These are phyloP conservation scores for Pangasius larnaudii DNA, from an alignment of 2,797 vertebrate genomes.

Conservation along the genomic window DNA sequence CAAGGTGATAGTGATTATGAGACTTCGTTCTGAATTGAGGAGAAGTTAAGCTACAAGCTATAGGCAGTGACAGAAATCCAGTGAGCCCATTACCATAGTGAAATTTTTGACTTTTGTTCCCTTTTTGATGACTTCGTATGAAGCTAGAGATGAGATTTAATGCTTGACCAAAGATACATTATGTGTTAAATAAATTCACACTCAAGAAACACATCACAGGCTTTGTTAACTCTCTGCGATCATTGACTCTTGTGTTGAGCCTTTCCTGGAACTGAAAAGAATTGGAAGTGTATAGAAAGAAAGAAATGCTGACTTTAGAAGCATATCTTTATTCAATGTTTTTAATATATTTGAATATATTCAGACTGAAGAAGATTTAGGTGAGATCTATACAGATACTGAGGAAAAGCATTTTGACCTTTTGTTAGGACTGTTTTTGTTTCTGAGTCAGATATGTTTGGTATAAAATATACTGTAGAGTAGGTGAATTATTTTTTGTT, in stretches of 20 bases:
- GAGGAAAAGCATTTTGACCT: background rate
- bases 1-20: constrained; percentile 68
- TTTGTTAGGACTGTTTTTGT: background rate
- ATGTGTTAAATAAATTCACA: background rate
- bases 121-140: background rate
- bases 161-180: background rate
- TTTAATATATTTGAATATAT: background rate
- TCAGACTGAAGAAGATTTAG: background rate
- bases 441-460: background rate
- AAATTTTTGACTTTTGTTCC: background rate
- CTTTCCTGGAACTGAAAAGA: background rate
- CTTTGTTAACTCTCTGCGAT: background rate
- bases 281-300: background rate
- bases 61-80: background rate
- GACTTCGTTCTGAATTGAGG: constrained; percentile 69
- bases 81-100: too few relatives aligned
- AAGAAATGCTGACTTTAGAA: background rate
- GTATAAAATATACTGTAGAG: background rate
- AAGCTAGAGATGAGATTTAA: background rate
- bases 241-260: background rate
- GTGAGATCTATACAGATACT: background rate
- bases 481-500: background rate
- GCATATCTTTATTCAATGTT: background rate
- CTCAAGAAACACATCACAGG: background rate
- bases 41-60: background rate